Base-by-base conservation (phyloP, 2,888 invertebrate genomes). In the Papilio protenor region DNA sequence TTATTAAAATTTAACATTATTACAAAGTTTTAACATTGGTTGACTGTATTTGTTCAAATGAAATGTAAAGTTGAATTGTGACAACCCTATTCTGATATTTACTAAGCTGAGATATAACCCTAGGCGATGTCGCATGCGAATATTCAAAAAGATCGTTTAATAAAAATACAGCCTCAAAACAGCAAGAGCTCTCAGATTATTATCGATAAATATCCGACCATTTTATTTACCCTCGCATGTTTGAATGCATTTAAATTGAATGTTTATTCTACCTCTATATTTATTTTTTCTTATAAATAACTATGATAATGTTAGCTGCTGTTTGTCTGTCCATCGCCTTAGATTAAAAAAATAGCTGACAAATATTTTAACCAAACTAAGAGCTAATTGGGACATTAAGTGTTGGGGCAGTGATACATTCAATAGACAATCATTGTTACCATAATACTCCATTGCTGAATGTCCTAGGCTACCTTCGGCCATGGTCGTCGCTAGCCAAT, bases 181-280 rank as follows among this genome's bases (percentile, higher is more conserved):
- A 57, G 23, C 69, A n/a, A 55, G 45, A 69, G 55, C 61, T 45
- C 23, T 69, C 69, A 16, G 76, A 57, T 55, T 71, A 59, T 76
- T 70, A 76, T 76, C 76, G 70, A 47, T 71, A 70, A 49, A 70
- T 69, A 69, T 75, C 47, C 45, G 11, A 57, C 59, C 45, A 45
- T 70, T 55, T 75, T 75, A 75, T 75, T 75, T 73, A 73, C 61
- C 73, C 40, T 21, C 21, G 6, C 45, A 21, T 47, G 49, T 73
- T 14, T 23, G 16, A 27, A 55, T 69, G 72, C 21, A 75, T 75
- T 69, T 57, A 75, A 69, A 57, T 69, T 11, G 69, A 69, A 75
- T 69, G 18, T 75, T 75, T 69, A 75, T 75, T 75, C 55, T 33
- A 40, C 16, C 49, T n/a, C 52, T 21, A n/a, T 75, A 21, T 33